These are phyloP conservation scores for Erannis defoliaria DNA, from an alignment of 2,888 invertebrate genomes.

Conservation along the genomic window DNA sequence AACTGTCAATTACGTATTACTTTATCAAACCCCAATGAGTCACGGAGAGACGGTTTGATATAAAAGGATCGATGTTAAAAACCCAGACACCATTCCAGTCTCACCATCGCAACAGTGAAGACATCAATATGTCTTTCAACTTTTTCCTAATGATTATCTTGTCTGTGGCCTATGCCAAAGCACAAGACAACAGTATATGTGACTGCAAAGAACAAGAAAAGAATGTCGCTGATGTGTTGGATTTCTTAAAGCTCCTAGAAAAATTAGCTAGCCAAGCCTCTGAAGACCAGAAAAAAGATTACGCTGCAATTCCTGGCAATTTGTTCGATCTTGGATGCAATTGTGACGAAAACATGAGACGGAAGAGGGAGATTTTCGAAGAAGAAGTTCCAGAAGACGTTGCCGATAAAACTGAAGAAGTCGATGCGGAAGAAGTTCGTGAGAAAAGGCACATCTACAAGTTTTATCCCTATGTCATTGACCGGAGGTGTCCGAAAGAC, in stretches of 20 bases:
- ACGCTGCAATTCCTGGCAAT: constrained; percentile 49
- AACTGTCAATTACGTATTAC: constrained; percentile 9
- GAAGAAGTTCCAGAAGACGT: constrained; percentile 12
- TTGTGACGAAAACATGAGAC: constrained; percentile 50
- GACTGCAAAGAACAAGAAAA: constrained; percentile 26
- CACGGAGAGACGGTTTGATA: neutral
- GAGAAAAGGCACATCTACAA: constrained; percentile 10
- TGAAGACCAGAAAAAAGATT: constrained; percentile 27
- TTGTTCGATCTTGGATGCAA: constrained; percentile 50
- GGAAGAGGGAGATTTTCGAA: constrained; percentile 41
- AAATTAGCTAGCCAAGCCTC: constrained; percentile 38
- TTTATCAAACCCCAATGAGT: constrained; percentile 19
- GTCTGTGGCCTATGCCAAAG: constrained; percentile 22
- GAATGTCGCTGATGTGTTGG: constrained; percentile 34
- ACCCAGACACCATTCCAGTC: constrained; percentile 12
- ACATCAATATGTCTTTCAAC: constrained; percentile 36
- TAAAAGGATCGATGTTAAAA: constrained; percentile 8
- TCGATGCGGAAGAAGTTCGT: neutral
- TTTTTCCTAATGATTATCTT: constrained; percentile 42
- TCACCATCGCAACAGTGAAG: neutral
- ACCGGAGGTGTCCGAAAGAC: constrained; percentile 15
- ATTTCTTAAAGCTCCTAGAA: constrained; percentile 43
- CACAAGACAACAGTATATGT: constrained; percentile 33
- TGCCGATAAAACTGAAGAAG: neutral
- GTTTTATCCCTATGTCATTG: neutral